Evolutionary conservation across 2,888 invertebrate species (phyloP).

Genomic region (Hyppa rectilinea): DNA sequence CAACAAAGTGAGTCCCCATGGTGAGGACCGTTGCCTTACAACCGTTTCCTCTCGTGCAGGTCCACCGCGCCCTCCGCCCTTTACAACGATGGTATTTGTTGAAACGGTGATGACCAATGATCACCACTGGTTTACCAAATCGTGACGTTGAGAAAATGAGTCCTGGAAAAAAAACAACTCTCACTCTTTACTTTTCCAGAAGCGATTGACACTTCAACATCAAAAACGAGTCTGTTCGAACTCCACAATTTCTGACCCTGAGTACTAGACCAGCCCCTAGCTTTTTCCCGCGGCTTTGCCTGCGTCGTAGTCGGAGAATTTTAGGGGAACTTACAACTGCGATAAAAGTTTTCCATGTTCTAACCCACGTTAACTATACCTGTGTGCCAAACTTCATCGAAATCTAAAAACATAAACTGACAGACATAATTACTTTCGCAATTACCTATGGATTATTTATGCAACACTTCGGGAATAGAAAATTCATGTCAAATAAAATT

Average conservation of each 20-base stretch:
- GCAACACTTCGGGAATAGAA: not conserved
- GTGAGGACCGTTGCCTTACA: slow-evolving; percentile 39
- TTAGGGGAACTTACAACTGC: not conserved
- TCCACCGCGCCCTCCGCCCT: slow-evolving; percentile 66
- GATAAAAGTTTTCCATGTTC: not conserved
- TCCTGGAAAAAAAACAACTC: slow-evolving; percentile 2
- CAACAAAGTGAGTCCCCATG: slow-evolving; percentile 8
- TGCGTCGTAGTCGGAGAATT: not conserved
- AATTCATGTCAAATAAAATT: slow-evolving; percentile 12
- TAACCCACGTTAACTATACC: not conserved
- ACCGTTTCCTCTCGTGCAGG: slow-evolving; percentile 51
- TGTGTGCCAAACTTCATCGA: not conserved
- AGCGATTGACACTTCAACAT: not conserved
- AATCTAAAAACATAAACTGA: not conserved
- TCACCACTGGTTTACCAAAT: slow-evolving; percentile 35
- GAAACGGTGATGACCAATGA: slow-evolving; percentile 65
- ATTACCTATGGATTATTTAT: not conserved
- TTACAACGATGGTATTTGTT: slow-evolving; percentile 63
- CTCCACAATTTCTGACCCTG: not conserved
- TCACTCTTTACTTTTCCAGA: not conserved
- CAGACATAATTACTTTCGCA: too few relatives aligned
- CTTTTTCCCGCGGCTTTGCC: not conserved
- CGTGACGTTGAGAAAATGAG: slow-evolving; percentile 36
- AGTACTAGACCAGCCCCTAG: not conserved
- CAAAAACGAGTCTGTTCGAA: not conserved